phyloP scores from a whole-genome alignment of 2,888 invertebrate species.

The Rhamphomyia laevipes region DNA sequence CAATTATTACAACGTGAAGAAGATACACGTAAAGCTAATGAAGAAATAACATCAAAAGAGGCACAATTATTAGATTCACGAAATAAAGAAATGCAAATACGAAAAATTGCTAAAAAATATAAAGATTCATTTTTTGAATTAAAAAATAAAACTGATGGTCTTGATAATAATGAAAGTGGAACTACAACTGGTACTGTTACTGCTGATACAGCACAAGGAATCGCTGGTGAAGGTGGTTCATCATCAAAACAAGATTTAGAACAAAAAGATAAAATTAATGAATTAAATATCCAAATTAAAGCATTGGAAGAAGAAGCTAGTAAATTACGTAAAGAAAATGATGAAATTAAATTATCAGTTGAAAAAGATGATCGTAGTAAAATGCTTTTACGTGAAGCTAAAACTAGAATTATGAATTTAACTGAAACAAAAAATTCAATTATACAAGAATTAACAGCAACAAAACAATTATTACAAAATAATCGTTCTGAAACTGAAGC shows the following conservation, averaged over 20 bases:
- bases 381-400: constrained; percentile 58
- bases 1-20: constrained; percentile 47
- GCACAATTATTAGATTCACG: constrained; percentile 53
- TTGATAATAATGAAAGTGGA: constrained; percentile 38
- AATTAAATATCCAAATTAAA: constrained; percentile 38
- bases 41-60: constrained; percentile 55
- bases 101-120: constrained; percentile 87
- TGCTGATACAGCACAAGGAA: constrained; percentile 11
- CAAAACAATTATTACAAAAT: constrained; percentile 40
- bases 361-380: constrained; percentile 57
- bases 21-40: constrained; percentile 49
- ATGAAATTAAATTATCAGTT: constrained; percentile 52
- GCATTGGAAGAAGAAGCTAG: constrained; percentile 42
- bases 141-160: constrained; percentile 51
- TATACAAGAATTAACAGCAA: constrained; percentile 45
- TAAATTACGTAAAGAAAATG: constrained; percentile 48
- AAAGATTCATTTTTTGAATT: constrained; percentile 75
- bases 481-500: constrained; percentile 45
- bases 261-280: constrained; percentile 24
- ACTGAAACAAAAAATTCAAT: constrained; percentile 56
- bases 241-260: constrained; percentile 14
- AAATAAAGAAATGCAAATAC: constrained; percentile 59
- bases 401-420: constrained; percentile 58
- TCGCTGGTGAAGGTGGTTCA: constrained; percentile 5
- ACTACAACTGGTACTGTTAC: constrained; percentile 33